These are phyloP conservation scores for Pristiophorus japonicus DNA, from an alignment of 2,113 vertebrate genomes.

Conservation along the genomic window DNA sequence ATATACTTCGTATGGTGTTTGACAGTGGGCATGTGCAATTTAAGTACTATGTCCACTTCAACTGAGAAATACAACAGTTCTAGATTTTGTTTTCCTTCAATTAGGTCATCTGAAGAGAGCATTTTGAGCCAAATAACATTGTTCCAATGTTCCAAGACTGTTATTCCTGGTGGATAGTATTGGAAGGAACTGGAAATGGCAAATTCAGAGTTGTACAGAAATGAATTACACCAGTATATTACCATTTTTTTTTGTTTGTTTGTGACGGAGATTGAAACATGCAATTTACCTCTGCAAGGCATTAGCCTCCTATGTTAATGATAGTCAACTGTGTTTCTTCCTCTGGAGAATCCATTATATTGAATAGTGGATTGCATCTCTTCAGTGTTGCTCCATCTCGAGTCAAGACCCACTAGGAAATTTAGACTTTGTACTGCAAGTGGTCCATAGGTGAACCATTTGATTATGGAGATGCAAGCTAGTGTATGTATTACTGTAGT, in stretches of 20 bases:
- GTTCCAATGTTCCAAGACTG: background rate
- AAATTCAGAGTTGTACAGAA: background rate
- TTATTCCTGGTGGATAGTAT: background rate
- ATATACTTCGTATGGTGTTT: background rate
- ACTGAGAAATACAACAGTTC: background rate
- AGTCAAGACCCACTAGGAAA: background rate
- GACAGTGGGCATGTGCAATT: background rate
- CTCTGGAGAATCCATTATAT: background rate
- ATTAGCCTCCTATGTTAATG: background rate
- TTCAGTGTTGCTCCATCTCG: background rate
- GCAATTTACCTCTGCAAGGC: background rate
- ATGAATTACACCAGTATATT: background rate
- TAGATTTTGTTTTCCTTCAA: background rate
- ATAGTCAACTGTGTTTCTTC: background rate
- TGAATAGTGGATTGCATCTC: background rate
- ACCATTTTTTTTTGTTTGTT: background rate
- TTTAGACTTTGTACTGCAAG: background rate
- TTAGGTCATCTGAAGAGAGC: background rate
- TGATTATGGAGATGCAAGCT: background rate
- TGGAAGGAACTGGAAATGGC: background rate
- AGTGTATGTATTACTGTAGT: background rate
- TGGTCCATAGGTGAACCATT: background rate
- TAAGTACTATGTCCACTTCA: background rate
- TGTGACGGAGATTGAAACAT: background rate
- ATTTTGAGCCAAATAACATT: background rate